Conservation (phyloP, 1,140 invertebrate genomes). For the Mya arenaria region DNA sequence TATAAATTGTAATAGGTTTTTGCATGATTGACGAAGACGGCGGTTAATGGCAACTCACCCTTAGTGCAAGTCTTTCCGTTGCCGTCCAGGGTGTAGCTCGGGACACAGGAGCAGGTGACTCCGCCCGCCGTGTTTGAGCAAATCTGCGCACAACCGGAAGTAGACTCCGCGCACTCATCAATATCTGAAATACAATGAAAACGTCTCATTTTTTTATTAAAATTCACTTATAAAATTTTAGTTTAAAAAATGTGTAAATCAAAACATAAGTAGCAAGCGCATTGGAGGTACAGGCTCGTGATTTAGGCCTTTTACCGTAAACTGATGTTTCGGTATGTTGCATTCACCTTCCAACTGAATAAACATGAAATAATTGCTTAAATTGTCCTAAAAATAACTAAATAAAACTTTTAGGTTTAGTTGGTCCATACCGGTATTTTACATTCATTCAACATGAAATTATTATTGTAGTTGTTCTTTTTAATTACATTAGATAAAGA, state of each 20-base stretch:
- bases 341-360: neutral
- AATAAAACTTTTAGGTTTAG: neutral
- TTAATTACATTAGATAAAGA: neutral
- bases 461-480: neutral
- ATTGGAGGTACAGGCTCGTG: neutral
- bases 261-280: neutral
- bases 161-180: slow-evolving; percentile 42
- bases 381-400: neutral
- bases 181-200: slow-evolving; percentile 26
- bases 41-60: neutral
- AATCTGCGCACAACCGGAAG: slow-evolving; percentile 28
- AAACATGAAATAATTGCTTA: neutral
- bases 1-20: neutral
- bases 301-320: neutral
- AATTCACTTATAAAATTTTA: neutral
- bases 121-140: slow-evolving; percentile 23
- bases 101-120: slow-evolving; percentile 3
- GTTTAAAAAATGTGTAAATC: neutral
- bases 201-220: neutral
- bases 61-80: neutral
- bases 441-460: neutral
- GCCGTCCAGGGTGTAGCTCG: neutral
- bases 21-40: neutral
- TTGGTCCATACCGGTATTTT: neutral
- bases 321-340: neutral